A percentile compares a stretch with the other conserved stretches of the same genome.
Evolutionary conservation across 2,797 vertebrate species (phyloP).

Genomic region (Manis crassicaudata): DNA sequence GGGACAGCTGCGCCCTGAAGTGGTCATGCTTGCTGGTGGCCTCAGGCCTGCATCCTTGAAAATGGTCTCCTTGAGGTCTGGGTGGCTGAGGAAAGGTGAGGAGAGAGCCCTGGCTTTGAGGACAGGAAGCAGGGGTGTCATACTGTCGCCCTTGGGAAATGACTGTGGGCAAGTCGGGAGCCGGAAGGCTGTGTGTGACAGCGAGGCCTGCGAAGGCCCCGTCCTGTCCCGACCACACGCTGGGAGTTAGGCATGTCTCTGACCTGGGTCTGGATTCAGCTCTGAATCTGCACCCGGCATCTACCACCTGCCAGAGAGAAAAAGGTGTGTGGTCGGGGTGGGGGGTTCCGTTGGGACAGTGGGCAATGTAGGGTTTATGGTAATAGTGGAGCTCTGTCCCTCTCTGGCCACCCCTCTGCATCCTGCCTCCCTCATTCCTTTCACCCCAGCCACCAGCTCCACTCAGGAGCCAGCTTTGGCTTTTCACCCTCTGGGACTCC

Average conservation of each 20-base stretch:
- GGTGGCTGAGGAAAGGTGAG: background rate
- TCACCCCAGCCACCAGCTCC: background rate
- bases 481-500: background rate
- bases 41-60: background rate
- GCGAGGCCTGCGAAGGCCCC: background rate
- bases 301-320: background rate
- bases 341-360: background rate
- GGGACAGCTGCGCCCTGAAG: background rate
- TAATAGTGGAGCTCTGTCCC: background rate
- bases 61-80: background rate
- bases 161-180: background rate
- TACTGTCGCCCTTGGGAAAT: background rate
- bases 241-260: background rate
- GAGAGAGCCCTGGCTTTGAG: background rate
- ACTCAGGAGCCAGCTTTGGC: background rate
- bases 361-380: background rate
- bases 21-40: background rate
- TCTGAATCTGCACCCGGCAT: background rate
- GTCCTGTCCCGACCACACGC: background rate
- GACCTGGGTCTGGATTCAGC: background rate
- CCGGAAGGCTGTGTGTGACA: background rate
- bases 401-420: background rate
- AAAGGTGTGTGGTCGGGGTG: background rate
- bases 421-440: background rate
- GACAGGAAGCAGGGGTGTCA: background rate